Evolutionary conservation across 2,888 invertebrate genomes (phyloP).

Genomic region (Vanessa cardui): DNA sequence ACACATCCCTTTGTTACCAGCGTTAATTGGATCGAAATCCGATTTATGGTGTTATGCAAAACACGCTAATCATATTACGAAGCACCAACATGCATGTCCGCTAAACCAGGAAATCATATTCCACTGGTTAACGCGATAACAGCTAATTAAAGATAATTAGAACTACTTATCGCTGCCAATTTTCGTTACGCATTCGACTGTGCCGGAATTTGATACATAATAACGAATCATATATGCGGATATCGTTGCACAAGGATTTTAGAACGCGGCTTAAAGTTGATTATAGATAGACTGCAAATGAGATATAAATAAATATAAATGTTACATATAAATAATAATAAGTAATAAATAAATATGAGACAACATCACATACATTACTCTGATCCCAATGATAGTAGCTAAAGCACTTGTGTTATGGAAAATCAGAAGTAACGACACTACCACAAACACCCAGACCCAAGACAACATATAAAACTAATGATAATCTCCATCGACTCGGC

Average conservation of each 20-base stretch:
- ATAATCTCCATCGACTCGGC: too few relatives aligned
- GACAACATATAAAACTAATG: too few relatives aligned
- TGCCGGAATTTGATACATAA: not conserved
- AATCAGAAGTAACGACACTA: too few relatives aligned
- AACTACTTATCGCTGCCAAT: conserved; percentile 13
- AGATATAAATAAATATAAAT: too few relatives aligned
- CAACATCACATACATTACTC: too few relatives aligned
- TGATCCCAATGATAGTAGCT: too few relatives aligned
- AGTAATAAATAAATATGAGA: too few relatives aligned
- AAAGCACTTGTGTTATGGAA: too few relatives aligned
- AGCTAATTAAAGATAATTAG: conserved; percentile 29
- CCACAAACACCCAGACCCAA: too few relatives aligned
- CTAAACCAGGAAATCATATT: conserved; percentile 31
- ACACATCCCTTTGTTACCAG: conserved; percentile 10
- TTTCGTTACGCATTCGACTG: conserved; percentile 1
- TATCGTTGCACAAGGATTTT: too few relatives aligned
- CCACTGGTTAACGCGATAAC: conserved; percentile 26
- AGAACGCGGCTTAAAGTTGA: too few relatives aligned
- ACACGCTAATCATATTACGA: conserved; percentile 29
- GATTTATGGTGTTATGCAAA: conserved; percentile 32
- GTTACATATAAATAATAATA: too few relatives aligned
- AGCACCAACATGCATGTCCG: conserved; percentile 12
- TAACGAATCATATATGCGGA: not conserved
- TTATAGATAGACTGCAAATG: not conserved
- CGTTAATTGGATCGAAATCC: conserved; percentile 16